Base-by-base conservation (phyloP, 2,888 invertebrate genomes). In the Liposcelis brunnea region DNA sequence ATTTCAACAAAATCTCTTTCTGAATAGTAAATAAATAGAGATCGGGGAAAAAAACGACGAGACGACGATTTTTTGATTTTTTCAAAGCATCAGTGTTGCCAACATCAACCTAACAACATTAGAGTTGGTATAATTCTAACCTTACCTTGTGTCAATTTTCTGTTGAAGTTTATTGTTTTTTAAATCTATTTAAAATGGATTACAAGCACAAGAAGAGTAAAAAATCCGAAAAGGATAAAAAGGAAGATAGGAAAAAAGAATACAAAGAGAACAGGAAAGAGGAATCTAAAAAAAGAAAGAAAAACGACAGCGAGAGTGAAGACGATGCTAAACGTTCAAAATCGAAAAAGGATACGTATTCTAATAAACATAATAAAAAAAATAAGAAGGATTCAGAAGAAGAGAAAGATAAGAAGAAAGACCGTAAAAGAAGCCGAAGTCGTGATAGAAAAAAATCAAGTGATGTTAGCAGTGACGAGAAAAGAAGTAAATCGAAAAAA, bases 291-390 rank as follows among this genome's bases (percentile, higher is more conserved):
- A 26, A 26, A 26, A 26, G 47, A 48, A 37, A 51, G 48, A 12
- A 51, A 50, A 10, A 48, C 47, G 31, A 49, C 48, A 21, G 47
- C 48, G n/a, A 49, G 46, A 33, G 43, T 48, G 12, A 45, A 45
- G 47, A 50, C 33, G 40, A 49, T 44, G 31, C 11, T 14, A 34
- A 31, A 35, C 31, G 33, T 7, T 6, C 4, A 8, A 26, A 26
- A 26, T 4, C 26, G 26, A 26, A n/a, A n/a, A n/a, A n/a, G n/a
- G 34, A 34, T 34, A 6, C 3, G 19, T 21, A 44, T 2, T 19
- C 33, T 19, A 11, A 44, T 18, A 34, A 18, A 19, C 18, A 18
- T 16, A 35, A 26, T 8, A 44, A 44, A 32, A 37, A 37, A 26
- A 15, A 42, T 32, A 7, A 26, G 26, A 26, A 26, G 26, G 26